phyloP scores from a whole-genome alignment of 2,888 invertebrate species.

The Cephus sareptanus region DNA sequence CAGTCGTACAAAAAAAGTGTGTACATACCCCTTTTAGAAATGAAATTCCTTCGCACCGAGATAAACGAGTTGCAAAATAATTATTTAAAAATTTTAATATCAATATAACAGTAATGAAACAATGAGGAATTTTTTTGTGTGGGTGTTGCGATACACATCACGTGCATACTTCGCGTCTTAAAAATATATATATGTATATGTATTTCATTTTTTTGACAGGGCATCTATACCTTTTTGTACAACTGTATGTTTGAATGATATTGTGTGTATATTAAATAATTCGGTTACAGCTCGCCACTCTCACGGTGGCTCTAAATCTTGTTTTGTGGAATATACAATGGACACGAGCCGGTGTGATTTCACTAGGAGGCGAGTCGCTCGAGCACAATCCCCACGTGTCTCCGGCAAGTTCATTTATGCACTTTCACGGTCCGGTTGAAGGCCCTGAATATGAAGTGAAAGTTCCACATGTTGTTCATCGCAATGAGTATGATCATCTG shows the following conservation, averaged over 20 bases:
- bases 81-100: not conserved
- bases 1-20: not conserved
- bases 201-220: not conserved
- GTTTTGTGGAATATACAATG: not conserved
- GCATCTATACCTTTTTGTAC: not conserved
- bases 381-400: slow-evolving; percentile 39
- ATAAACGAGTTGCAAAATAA: not conserved
- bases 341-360: slow-evolving; percentile 23
- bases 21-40: not conserved
- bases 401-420: slow-evolving; percentile 57
- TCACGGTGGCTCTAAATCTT: not conserved
- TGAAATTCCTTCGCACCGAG: not conserved
- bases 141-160: not conserved
- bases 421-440: slow-evolving; percentile 61
- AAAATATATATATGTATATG: not conserved
- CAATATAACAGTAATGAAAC: not conserved
- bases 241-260: not conserved
- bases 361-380: slow-evolving; percentile 18
- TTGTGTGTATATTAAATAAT: not conserved
- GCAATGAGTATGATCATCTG: slow-evolving; percentile 35
- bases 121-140: not conserved
- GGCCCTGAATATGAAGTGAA: slow-evolving; percentile 59
- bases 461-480: slow-evolving; percentile 51
- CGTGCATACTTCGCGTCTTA: not conserved
- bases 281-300: not conserved